phyloP scores from a whole-genome alignment of 30 jellyfish, hydroid and myxozoan species.

The Morbakka virulenta region DNA sequence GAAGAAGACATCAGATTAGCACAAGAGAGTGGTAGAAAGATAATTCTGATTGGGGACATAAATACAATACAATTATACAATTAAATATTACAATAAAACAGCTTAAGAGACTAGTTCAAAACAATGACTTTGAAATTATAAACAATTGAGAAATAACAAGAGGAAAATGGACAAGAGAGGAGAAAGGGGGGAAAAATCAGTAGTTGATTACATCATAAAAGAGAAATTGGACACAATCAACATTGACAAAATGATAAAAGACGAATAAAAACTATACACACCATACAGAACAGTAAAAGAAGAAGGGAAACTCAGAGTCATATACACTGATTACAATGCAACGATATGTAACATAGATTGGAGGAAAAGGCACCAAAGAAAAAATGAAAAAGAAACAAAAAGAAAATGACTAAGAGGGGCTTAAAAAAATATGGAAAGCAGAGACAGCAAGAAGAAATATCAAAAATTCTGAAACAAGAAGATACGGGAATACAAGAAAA shows the following conservation, averaged over 20 bases:
- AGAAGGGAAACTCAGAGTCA: too few relatives aligned
- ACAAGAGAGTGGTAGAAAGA: neutral
- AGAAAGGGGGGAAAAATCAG: neutral
- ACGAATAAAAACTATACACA: constrained; percentile 15
- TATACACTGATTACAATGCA: too few relatives aligned
- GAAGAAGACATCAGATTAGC: neutral
- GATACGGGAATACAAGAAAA: too few relatives aligned
- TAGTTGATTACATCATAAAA: constrained; percentile 14
- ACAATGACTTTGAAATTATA: neutral
- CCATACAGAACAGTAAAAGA: neutral
- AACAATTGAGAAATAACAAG: neutral
- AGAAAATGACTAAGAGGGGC: too few relatives aligned
- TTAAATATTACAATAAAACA: constrained; percentile 3
- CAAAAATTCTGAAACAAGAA: too few relatives aligned
- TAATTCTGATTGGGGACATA: constrained; percentile 19
- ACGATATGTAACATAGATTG: too few relatives aligned
- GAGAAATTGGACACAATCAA: constrained; percentile 2
- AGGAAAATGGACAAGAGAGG: constrained; percentile 41
- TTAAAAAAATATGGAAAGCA: too few relatives aligned
- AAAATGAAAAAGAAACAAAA: too few relatives aligned
- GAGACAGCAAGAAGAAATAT: too few relatives aligned
- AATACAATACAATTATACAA: too few relatives aligned
- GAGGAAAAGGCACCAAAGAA: too few relatives aligned
- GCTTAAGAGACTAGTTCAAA: neutral
- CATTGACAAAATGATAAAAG: neutral